Evolutionary conservation across 2,113 vertebrate species (phyloP).

Genomic region (Alligator sinensis): DNA sequence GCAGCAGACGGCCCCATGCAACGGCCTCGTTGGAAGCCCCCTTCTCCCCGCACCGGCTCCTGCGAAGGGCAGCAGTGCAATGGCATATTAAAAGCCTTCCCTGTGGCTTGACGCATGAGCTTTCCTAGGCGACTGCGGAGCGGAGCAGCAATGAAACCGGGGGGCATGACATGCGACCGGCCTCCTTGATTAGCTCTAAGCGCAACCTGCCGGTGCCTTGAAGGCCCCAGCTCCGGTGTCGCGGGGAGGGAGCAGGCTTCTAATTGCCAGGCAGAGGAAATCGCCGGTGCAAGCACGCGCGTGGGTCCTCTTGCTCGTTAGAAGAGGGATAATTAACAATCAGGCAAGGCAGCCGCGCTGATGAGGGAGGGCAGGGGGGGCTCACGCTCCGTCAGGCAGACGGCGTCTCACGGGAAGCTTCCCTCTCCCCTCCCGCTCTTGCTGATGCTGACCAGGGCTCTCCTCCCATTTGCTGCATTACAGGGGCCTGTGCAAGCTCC

Average conservation of each 20-base stretch:
- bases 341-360: not conserved
- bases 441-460: not conserved
- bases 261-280: not conserved
- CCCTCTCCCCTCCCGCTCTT: not conserved
- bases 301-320: not conserved
- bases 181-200: constrained; percentile 20
- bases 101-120: not conserved
- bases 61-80: not conserved
- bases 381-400: not conserved
- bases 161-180: not conserved
- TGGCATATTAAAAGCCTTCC: constrained; percentile 7
- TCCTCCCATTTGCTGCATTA: not conserved
- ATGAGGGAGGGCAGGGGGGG: not conserved
- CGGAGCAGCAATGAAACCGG: not conserved
- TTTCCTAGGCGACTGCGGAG: constrained; percentile 13
- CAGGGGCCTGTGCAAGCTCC: not conserved
- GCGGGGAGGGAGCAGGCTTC: not conserved
- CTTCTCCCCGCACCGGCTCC: not conserved
- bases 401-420: too few relatives aligned
- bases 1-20: too few relatives aligned
- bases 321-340: constrained; percentile 9
- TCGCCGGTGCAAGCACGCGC: not conserved
- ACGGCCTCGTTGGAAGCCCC: too few relatives aligned
- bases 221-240: not conserved
- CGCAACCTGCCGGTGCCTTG: not conserved